Evolutionary conservation across 1,140 invertebrate species (phyloP).

Genomic region (Amphibalanus amphitrite): DNA sequence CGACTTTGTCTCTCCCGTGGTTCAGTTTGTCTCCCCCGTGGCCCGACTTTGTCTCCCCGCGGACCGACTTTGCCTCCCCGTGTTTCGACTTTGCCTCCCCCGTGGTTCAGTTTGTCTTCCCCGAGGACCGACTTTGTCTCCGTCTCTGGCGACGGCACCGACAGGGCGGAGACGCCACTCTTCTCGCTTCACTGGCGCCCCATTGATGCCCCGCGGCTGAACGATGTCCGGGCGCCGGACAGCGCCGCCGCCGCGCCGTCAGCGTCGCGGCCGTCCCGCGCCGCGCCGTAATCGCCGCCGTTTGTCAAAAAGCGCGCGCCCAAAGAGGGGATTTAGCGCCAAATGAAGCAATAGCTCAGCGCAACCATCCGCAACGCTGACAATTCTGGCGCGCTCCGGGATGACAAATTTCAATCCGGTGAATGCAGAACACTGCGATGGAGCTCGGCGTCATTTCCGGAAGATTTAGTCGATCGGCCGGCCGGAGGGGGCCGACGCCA

Average conservation of each 20-base stretch:
- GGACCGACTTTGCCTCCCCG: too few relatives aligned
- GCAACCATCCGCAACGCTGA: neutral
- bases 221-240: neutral
- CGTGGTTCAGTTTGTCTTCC: too few relatives aligned
- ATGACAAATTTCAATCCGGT: neutral
- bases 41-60: too few relatives aligned
- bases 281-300: neutral
- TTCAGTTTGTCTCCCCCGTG: too few relatives aligned
- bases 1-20: too few relatives aligned
- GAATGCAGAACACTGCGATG: neutral
- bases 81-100: too few relatives aligned
- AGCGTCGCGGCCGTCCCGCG: too few relatives aligned
- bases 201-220: neutral
- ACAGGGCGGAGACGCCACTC: neutral
- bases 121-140: too few relatives aligned
- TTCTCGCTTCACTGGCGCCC: neutral
- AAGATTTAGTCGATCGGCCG: neutral
- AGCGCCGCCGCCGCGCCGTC: neutral
- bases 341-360: constrained; percentile 1
- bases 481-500: neutral
- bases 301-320: constrained; percentile 1
- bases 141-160: too few relatives aligned
- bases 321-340: constrained; percentile 1
- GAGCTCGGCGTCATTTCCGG: neutral
- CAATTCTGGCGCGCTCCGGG: neutral